Evolutionary conservation across 2,888 invertebrate genomes (phyloP), one percentile per base, ranked within the genome.

Genomic region (Phalera bucephala): DNA sequence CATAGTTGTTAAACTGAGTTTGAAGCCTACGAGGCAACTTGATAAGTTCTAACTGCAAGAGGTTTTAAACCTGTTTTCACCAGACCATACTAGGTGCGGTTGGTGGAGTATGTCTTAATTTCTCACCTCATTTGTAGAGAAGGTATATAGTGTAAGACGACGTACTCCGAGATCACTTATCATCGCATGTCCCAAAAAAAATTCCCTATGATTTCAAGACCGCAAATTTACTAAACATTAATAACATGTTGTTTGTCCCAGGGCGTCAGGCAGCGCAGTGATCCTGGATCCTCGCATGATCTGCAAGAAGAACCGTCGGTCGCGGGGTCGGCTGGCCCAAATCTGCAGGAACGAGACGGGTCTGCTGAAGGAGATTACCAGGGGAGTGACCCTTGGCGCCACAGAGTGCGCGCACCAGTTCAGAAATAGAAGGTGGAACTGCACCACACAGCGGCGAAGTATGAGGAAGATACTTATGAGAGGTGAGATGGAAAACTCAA

Each of bases 351-450:
- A 95, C 84, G 96, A 97, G 82, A 88, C 87, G n/a, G 88, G 85
- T 1, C 91, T 97, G 33, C 91, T 97, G 52, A 93, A 94, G 69
- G 95, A 96, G 84, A 96, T 97, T 69, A 92, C 94, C 37, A 93
- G 93, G 64, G 97, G 97, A 12, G 95, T 97, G 42, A 93, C 93
- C 59, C 89, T 95, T 45, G 96, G 95, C 14, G 95, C 96, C 58
- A 92, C 92, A 50, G 96, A 97, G 92, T 97, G 97, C 77, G 95
- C 96, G 56, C 93, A 94, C 80, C 97, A 97, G 89, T 97, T 97
- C 83, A 91, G 94, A 40, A 93, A 94, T 77, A 92, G 96, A 44
- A 91, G 95, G 76, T 97, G 97, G 97, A 97, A 97, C 80, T 97
- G 97, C 77, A 96, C 96, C 36, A 94, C 95, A 0, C 92, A 94